Base-by-base conservation (phyloP, 2,888 invertebrate species). In the Parthenolecanium corni region DNA sequence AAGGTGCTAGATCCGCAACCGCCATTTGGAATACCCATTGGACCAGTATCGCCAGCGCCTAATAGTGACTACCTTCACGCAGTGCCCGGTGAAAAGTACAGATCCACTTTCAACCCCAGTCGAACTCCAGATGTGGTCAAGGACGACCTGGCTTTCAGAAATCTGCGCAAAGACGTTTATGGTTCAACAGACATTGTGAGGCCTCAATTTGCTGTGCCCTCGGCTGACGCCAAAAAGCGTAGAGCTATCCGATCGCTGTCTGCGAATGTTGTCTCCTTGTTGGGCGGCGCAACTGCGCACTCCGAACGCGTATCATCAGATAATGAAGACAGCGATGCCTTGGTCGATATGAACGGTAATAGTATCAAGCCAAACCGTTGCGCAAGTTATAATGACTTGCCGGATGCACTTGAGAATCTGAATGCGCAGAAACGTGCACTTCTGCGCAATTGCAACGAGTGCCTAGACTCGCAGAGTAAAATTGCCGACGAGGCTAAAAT, bases 21-120 rank as follows among this genome's bases (percentile, higher is more conserved):
- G 40, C 90, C 87, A 1, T 93, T 93, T 72, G 92, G 92, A 20
- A 92, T 93, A 70, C 92, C 92, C 0, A 73, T 91, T 40, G 88
- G 89, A 2, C 90, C 90, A 12, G 83, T 90, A 21, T 80, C 86
- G 0, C 82, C 85, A 1, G 85, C 89, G 4, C 81, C 89, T 0
- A 83, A 84, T 65, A 87, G 83, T 68, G 90, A 92, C 73, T 93
- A 93, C 71, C 77, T 92, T 62, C 89, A 90, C 71, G 85, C 84
- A 1, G 80, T 79, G 14, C 85, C 86, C 2, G 78, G 71, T 53
- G 79, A 71, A 56, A 69, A 70, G 56, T 66, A 66, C 24, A 78
- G 82, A 58, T 80, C 84, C 3, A 74, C 80, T 46, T 83, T 82
- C 72, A 78, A 82, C 68, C 80, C 83, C 21, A 79, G 82, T 70